Conservation (phyloP, 2,888 invertebrate genomes). For the Ephialtes manifestator region DNA sequence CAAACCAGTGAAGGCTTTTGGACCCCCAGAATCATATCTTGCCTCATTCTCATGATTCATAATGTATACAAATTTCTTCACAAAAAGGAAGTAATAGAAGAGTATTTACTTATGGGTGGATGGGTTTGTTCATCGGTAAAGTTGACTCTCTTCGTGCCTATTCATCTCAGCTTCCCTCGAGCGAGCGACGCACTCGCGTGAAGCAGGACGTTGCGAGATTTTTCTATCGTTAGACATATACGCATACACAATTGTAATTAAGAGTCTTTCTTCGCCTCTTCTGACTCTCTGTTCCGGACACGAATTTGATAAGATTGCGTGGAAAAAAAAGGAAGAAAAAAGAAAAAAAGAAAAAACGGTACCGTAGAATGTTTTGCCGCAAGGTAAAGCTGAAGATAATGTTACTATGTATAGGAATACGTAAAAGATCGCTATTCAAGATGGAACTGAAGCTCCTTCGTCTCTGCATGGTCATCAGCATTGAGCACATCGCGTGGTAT, state of each 20-base stretch:
- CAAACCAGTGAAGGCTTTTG: no score
- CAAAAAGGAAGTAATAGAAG: background rate
- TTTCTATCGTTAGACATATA: constrained; percentile 64
- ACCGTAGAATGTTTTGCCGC: background rate
- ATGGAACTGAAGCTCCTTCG: constrained; percentile 13
- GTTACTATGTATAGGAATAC: constrained; percentile 8
- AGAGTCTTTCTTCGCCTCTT: constrained; percentile 37
- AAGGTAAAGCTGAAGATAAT: constrained; percentile 14
- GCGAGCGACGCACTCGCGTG: constrained; percentile 4
- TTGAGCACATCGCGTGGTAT: constrained; percentile 25
- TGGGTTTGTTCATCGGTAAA: background rate
- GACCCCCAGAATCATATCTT: background rate
- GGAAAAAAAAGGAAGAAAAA: background rate
- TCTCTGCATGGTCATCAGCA: background rate
- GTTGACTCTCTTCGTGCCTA: background rate
- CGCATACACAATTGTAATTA: constrained; percentile 58
- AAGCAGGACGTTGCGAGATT: constrained; percentile 64
- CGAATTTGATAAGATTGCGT: constrained; percentile 46
- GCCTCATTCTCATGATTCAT: background rate
- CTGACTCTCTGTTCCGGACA: constrained; percentile 17
- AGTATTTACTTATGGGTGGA: background rate
- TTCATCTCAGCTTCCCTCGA: constrained; percentile 10
- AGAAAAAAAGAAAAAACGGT: background rate
- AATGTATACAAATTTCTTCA: background rate
- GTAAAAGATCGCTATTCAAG: constrained; percentile 32